Evolutionary conservation across 2,113 vertebrate species (phyloP).

Genomic region (Regulus satrapa): DNA sequence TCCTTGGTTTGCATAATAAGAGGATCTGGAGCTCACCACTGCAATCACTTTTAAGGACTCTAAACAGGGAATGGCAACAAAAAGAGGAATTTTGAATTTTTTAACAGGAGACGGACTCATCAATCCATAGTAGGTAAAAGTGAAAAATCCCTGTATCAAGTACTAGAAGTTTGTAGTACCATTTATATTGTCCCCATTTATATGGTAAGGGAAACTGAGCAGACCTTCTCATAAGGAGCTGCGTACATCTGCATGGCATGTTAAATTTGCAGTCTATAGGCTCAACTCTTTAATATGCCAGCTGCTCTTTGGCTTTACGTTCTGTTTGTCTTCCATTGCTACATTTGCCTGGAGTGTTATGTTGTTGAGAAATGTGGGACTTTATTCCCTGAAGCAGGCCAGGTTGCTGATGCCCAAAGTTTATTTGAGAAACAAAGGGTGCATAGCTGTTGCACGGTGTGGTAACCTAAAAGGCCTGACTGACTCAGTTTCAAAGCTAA

Average conservation of each 20-base stretch:
- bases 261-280: neutral
- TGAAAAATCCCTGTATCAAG: neutral
- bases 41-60: neutral
- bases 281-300: neutral
- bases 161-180: neutral
- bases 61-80: neutral
- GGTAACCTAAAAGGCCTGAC: neutral
- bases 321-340: neutral
- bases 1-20: neutral
- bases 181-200: neutral
- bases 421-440: neutral
- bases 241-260: accelerated
- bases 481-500: neutral
- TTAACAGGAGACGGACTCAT: neutral
- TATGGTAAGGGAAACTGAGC: neutral
- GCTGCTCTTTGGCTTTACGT: neutral
- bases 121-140: neutral
- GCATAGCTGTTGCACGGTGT: neutral
- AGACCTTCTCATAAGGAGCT: neutral
- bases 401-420: neutral
- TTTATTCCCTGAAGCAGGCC: neutral
- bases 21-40: neutral
- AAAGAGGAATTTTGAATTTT: neutral
- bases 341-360: neutral
- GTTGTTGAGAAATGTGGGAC: neutral